A percentile compares a stretch with the other conserved stretches of the same genome.
Conservation (phyloP, 1,140 invertebrate species). For the Triops cancriformis region DNA sequence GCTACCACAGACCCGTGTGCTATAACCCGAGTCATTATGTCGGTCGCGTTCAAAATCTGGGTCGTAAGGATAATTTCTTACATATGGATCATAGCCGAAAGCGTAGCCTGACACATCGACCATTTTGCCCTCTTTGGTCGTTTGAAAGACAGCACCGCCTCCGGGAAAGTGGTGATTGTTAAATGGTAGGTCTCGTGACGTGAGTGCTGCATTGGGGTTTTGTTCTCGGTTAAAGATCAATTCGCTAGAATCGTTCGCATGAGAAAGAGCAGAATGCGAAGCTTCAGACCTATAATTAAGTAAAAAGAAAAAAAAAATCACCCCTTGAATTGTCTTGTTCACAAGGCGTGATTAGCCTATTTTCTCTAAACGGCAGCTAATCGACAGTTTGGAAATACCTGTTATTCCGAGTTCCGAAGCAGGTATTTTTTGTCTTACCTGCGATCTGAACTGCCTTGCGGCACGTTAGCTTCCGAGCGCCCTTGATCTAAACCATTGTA, state of each 20-base stretch:
- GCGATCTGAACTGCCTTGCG: neutral
- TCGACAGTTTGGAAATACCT: neutral
- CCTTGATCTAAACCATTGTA: neutral
- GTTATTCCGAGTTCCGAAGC: too few relatives aligned
- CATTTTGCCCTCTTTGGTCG: neutral
- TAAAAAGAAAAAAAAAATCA: neutral
- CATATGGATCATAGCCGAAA: conserved; percentile 40
- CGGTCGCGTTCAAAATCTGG: conserved; percentile 48
- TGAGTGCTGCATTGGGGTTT: neutral
- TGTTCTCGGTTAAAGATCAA: neutral
- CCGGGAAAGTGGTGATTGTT: neutral
- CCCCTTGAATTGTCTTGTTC: too few relatives aligned
- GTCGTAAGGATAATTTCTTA: conserved; percentile 39
- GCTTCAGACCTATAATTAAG: neutral
- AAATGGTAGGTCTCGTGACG: neutral
- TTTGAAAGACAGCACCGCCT: conserved; percentile 2
- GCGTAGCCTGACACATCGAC: conserved; percentile 34
- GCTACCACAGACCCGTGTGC: conserved; percentile 64
- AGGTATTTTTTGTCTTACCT: neutral
- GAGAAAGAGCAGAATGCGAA: neutral
- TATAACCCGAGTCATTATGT: conserved; percentile 68
- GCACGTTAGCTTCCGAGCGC: neutral
- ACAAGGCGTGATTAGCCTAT: too few relatives aligned
- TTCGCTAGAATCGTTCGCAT: neutral
- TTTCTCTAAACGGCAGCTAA: neutral